phyloP scores from a whole-genome alignment of 1,140 invertebrate genomes.

The Calliopsis andreniformis region DNA sequence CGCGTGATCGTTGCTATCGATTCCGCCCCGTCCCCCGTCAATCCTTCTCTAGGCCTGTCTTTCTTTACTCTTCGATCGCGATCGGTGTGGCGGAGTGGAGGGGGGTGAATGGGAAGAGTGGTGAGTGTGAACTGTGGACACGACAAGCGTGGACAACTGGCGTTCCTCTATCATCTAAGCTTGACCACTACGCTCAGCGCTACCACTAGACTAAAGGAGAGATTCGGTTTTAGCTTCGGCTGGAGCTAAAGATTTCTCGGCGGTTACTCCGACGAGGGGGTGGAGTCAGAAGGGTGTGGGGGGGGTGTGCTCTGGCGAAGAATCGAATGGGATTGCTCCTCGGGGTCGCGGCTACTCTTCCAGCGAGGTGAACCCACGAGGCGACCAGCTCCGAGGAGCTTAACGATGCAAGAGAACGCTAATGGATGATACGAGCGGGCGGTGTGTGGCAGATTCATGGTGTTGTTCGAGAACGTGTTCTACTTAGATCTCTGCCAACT shows the following conservation, averaged over 20 bases:
- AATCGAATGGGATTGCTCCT: conserved; percentile 30
- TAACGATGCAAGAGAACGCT: conserved; percentile 32
- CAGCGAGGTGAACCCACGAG: neutral
- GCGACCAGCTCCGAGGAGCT: neutral
- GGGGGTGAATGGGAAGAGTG: neutral
- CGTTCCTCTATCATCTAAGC: conserved; percentile 51
- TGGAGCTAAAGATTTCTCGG: conserved; percentile 8
- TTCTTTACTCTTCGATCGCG: conserved; percentile 42
- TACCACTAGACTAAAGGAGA: conserved; percentile 45
- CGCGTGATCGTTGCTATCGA: conserved; percentile 1
- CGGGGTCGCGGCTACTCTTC: neutral
- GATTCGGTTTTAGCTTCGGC: neutral
- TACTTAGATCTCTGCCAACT: conserved; percentile 13
- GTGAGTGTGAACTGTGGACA: conserved; percentile 2
- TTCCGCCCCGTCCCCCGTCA: conserved; percentile 28
- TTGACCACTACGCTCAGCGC: conserved; percentile 36
- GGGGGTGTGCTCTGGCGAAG: neutral
- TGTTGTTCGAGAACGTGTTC: conserved; percentile 33
- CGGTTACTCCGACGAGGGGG: conserved; percentile 5
- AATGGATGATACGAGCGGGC: conserved; percentile 36
- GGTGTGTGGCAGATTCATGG: conserved; percentile 15
- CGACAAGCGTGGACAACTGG: conserved; percentile 26
- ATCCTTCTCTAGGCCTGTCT: conserved; percentile 39
- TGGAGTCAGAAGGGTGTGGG: neutral
- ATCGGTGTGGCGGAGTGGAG: too few relatives aligned